Evolutionary conservation across 2,888 invertebrate genomes (phyloP).

Genomic region (Lordiphosa andalusiaca): DNA sequence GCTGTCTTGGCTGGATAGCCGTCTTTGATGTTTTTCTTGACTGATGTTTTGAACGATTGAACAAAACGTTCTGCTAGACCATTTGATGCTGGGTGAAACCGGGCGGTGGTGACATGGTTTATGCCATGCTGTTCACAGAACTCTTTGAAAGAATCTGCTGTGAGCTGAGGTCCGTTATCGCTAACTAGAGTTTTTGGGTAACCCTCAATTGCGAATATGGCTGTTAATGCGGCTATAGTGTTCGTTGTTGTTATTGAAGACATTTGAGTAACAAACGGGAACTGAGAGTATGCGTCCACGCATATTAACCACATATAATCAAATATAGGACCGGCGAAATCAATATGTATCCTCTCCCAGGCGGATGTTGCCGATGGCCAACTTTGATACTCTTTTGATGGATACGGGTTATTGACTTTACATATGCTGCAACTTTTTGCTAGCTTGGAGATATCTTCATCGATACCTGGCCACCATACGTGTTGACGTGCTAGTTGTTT

Average conservation of each 20-base stretch:
- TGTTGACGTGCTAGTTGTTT: conserved; percentile 6
- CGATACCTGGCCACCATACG: conserved; percentile 6
- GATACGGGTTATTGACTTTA: neutral
- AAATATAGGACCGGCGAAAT: too few relatives aligned
- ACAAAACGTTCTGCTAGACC: neutral
- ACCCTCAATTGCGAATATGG: neutral
- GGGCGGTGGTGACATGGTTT: conserved; percentile 2
- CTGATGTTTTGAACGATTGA: neutral
- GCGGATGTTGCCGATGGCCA: too few relatives aligned
- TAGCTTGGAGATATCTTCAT: too few relatives aligned
- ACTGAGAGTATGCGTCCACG: too few relatives aligned
- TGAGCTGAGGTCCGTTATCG: conserved; percentile 1
- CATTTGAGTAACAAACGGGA: too few relatives aligned
- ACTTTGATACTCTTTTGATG: neutral
- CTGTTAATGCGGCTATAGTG: neutral
- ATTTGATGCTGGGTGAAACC: conserved; percentile 9
- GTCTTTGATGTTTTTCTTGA: neutral
- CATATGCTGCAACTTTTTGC: too few relatives aligned
- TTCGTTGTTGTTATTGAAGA: too few relatives aligned
- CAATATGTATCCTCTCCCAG: too few relatives aligned
- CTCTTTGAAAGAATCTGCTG: neutral
- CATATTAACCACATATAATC: too few relatives aligned
- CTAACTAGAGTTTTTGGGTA: neutral
- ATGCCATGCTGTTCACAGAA: neutral
- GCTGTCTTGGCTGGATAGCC: neutral